Base-by-base conservation (phyloP, 2,113 vertebrate species). In the Phocoena phocoena region DNA sequence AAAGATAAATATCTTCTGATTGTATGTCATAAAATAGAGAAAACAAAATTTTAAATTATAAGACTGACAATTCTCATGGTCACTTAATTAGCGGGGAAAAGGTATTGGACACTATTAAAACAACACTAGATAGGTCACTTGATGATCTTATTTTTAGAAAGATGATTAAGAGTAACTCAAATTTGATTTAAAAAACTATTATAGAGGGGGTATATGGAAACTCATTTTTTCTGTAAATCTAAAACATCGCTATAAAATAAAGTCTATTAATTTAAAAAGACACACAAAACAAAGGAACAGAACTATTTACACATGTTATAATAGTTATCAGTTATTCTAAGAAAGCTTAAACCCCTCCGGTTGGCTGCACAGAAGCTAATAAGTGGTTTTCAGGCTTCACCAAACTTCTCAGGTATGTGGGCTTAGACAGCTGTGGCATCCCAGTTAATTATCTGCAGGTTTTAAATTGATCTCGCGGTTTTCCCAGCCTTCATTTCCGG, bases 371-470 rank as follows among this genome's bases (percentile, higher is more conserved):
- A 53, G 31, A 53, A 76, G 18, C 28, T 73, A 73, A 20, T 12
- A 28, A 53, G 15, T 26, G 47, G 44, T 28, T 79, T 92, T n/a
- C 63, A 58, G 55, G 5, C 79, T 33, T 71, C 50, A 87, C 11
- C 21, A 62, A 31, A 3, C 41, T 93, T 92, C 95, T 93, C 0
- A 0, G 92, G 86, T 13, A 60, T 93, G 95, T 88, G 25, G 38
- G 81, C 95, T 85, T 88, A 41, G 38, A 90, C 60, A 98, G 92
- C 93, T 91, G 85, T 44, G 77, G 12, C 65, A 76, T 58, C 63
- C 94, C 71, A 96, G 93, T 90, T 98, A 98, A 98, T 97, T 81
- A 98, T 94, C 85, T 96, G 68, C 80, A 96, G 47, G 50, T 47
- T 97, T 97, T 79, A 94, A 96, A 97, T 89, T 93, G 79, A 97